Evolutionary conservation across 2,888 invertebrate species (phyloP).

Genomic region (Macrophya annulata): DNA sequence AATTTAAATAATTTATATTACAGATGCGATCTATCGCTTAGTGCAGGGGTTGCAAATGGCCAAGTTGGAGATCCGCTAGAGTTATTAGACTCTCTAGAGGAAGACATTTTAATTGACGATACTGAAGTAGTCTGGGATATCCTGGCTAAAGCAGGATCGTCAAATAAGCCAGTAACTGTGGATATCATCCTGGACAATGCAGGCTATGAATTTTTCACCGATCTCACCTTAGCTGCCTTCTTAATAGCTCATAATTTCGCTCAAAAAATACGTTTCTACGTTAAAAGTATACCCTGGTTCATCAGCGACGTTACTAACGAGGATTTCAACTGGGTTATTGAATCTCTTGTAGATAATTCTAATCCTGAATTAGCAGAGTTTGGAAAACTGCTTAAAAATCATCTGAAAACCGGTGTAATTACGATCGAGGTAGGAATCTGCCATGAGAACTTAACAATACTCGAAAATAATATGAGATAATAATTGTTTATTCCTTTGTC

Average conservation of each 20-base stretch:
- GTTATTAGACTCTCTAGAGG: conserved; percentile 81
- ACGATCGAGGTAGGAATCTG: conserved; percentile 71
- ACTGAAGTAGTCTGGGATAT: conserved; percentile 82
- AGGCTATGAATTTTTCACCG: conserved; percentile 95
- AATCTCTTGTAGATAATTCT: conserved; percentile 76
- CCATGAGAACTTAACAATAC: neutral
- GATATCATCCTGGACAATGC: conserved; percentile 95
- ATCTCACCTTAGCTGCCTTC: conserved; percentile 93
- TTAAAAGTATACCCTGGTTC: conserved; percentile 97
- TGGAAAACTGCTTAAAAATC: conserved; percentile 83
- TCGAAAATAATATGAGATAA: neutral
- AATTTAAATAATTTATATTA: conserved; percentile 38
- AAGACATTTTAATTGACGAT: conserved; percentile 85
- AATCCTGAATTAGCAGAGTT: conserved; percentile 77
- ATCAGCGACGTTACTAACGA: conserved; percentile 91
- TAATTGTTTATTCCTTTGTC: neutral
- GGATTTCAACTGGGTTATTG: conserved; percentile 90
- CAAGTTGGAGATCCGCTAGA: conserved; percentile 82
- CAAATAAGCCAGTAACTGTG: conserved; percentile 77
- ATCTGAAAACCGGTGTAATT: conserved; percentile 81
- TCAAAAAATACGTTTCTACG: conserved; percentile 89
- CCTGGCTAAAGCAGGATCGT: conserved; percentile 67
- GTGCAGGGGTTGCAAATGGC: conserved; percentile 85
- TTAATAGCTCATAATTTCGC: conserved; percentile 84
- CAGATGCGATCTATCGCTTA: conserved; percentile 93